Percentiles rank a stretch among this genome's conserved stretches.
These are phyloP conservation scores for Adelosebastes latens DNA, from an alignment of 2,797 vertebrate genomes.

Conservation along the genomic window DNA sequence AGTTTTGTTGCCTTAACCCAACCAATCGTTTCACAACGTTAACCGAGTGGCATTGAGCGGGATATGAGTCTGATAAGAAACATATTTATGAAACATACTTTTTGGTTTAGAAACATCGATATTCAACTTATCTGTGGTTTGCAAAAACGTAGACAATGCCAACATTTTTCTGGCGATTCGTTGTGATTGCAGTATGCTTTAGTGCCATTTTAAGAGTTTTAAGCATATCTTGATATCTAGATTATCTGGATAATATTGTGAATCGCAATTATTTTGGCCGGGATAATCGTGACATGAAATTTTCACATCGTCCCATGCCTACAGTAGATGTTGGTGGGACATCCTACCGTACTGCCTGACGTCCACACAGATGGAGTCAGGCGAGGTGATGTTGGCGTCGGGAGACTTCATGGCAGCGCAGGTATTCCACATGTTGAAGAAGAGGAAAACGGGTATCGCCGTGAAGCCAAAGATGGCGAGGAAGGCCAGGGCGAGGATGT, in stretches of 20 bases:
- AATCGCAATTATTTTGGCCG: not conserved
- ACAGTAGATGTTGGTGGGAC: too few relatives aligned
- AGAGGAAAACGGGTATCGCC: constrained; percentile 95
- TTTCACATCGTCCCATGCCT: not conserved
- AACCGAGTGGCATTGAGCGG: too few relatives aligned
- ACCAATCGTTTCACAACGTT: too few relatives aligned
- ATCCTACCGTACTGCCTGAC: constrained; percentile 94
- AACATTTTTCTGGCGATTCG: too few relatives aligned
- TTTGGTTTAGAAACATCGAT: too few relatives aligned
- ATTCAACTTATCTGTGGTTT: too few relatives aligned
- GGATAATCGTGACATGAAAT: not conserved
- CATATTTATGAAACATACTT: not conserved
- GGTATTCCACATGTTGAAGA: constrained; percentile 97
- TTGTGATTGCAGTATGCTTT: not conserved
- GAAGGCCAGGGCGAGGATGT: constrained; percentile 93
- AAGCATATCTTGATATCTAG: too few relatives aligned
- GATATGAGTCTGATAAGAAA: too few relatives aligned
- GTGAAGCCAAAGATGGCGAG: constrained; percentile 97
- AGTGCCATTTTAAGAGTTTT: not conserved
- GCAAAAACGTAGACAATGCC: too few relatives aligned
- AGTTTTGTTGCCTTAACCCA: too few relatives aligned
- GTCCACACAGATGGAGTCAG: constrained; percentile 96
- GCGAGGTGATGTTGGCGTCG: constrained; percentile 89
- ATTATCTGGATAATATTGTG: not conserved
- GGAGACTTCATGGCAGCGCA: constrained; percentile 93